Base-by-base conservation (phyloP, 2,113 vertebrate genomes). In the Burhinus bistriatus region DNA sequence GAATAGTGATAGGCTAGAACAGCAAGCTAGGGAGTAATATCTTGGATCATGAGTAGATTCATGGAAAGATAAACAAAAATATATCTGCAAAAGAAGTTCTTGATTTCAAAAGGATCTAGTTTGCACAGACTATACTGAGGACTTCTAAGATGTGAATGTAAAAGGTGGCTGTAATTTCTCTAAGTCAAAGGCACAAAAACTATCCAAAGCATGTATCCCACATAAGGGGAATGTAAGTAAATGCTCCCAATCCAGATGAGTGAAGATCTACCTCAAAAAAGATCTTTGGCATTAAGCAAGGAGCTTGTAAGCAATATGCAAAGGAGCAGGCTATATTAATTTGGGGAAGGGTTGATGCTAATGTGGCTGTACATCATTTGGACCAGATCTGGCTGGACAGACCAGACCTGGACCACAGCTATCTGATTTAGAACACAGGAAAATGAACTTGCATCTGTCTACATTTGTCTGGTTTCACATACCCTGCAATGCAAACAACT, bases 141-240 rank as follows among this genome's bases (percentile, higher is more conserved):
- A 55, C 11, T 72, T 83, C 10, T 47, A 49, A 76, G 26, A 26
- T 36, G 2, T 29, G 11, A 62, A 42, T 68, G 8, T 36, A 61
- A 72, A 89, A 85, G 6, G 0, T 15, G 22, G 6, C 6, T 25
- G 4, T 42, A 89, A 42, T 75, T 81, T 77, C 14, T 72, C 13
- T 18, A 30, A 93, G 8, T 27, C 15, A 58, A 91, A 68, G 15
- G 6, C 23, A 72, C 9, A 83, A 52, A 85, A 66, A 9, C 5
- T 36, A 7, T 45, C 6, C 15, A 57, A 11, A 59, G 0, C 2
- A 12, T 10, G 2, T 44, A 11, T 32, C 36, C 15, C 5, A 73
- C 72, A 21, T 2, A 57, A 80, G 34, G 11, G 15, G 7, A 62
- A 21, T 92, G 22, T 27, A 85, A 69, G 9, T 30, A n/a, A 52